Conservation (phyloP, 2,888 invertebrate species). For the Caenorhabditis wallacei region DNA sequence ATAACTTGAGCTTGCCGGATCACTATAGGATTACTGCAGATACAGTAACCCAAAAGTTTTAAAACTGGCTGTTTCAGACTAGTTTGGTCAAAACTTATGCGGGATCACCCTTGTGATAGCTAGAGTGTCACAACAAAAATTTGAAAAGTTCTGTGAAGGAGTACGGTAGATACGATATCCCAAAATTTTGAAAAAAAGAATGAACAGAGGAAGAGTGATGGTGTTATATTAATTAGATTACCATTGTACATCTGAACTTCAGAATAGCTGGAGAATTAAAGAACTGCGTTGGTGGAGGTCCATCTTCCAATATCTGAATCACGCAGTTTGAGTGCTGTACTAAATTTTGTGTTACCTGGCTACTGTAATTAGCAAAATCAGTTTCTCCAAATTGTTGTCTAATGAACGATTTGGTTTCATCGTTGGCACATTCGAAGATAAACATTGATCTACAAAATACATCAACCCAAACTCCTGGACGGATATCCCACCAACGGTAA, state of each 20-base stretch:
- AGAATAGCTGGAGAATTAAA: slow-evolving; percentile 55
- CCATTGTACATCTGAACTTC: slow-evolving; percentile 61
- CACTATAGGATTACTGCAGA: no score
- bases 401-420: slow-evolving; percentile 69
- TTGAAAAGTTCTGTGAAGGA: no score
- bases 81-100: no score
- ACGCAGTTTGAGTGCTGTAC: not conserved
- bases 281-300: slow-evolving; percentile 55
- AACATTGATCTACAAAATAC: slow-evolving; percentile 72
- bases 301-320: slow-evolving; percentile 61
- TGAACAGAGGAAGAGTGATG: no score
- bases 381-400: slow-evolving; percentile 73
- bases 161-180: no score
- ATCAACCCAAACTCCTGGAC: slow-evolving; percentile 75
- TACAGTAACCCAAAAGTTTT: no score
- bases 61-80: not conserved
- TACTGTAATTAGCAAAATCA: slow-evolving; percentile 67
- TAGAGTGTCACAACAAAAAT: no score
- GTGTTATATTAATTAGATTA: not conserved
- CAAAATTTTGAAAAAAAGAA: no score
- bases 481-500: slow-evolving; percentile 74
- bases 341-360: slow-evolving; percentile 47
- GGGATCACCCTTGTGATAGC: no score
- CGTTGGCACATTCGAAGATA: slow-evolving; percentile 70
- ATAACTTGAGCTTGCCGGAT: no score